Conservation (phyloP, 1,140 invertebrate genomes). For the Trichonephila inaurata region DNA sequence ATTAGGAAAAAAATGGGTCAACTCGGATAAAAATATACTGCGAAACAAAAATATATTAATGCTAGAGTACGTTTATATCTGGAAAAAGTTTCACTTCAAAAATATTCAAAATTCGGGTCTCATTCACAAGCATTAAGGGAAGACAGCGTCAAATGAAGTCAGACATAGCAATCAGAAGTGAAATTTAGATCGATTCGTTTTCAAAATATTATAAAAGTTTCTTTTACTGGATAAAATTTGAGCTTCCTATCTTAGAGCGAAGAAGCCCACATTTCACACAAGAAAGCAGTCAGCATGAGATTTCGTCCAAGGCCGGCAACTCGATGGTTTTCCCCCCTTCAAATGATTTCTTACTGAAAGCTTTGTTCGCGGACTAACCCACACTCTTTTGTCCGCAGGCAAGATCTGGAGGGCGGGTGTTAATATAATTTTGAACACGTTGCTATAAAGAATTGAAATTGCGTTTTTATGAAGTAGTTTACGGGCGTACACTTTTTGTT, state of each 20-base stretch:
- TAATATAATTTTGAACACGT: constrained; percentile 6
- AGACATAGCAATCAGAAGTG: not conserved
- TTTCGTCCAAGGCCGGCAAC: constrained; percentile 23
- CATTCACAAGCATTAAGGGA: too few species aligned
- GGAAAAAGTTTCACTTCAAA: too few species aligned
- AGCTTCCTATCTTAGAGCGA: not conserved
- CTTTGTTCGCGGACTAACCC: not conserved
- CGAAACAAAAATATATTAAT: too few species aligned
- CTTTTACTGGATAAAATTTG: not conserved
- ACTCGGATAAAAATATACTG: too few species aligned
- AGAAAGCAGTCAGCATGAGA: not conserved
- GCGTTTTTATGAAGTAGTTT: not conserved
- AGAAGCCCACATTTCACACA: not conserved
- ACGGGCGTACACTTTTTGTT: not conserved
- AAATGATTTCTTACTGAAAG: constrained; percentile 5
- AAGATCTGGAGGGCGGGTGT: not conserved
- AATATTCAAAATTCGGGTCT: too few species aligned
- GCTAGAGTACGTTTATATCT: too few species aligned
- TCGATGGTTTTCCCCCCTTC: constrained; percentile 1
- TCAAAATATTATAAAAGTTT: not conserved
- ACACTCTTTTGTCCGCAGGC: constrained; percentile 3
- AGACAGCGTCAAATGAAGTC: not conserved
- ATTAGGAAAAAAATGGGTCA: too few species aligned
- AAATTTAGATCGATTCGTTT: not conserved
- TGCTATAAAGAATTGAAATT: not conserved